Base-by-base conservation (phyloP, 2,888 invertebrate species). In the Diarsia brunnea region DNA sequence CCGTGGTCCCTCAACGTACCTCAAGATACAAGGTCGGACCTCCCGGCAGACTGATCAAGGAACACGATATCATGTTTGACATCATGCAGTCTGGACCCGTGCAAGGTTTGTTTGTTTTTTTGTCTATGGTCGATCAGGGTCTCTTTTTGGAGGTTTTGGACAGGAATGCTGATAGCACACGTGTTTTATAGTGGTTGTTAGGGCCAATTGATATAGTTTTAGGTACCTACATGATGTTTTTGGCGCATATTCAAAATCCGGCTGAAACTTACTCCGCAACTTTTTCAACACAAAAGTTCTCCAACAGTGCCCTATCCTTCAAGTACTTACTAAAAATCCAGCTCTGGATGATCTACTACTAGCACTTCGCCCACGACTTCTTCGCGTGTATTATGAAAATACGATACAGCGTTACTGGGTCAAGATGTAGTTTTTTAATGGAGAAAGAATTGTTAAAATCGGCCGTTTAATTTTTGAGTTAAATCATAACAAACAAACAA, bases 81-180 rank as follows among this genome's bases (percentile, higher is more conserved):
- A 99, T 99, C 70, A 97, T 98, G 94, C 97, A 97, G 66, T 98
- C 98, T 63, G 99, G 99, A 65, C 99, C 99, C 1, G 99, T 99
- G 1, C 99, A 99, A 82, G 93, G 93, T 93, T 21, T 77, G 90
- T 87, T 12, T 49, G 8, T 11, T 61, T 19, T 58, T 8, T n/a
- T 63, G 78, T 31, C 0, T 19, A 16, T n/a, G 4, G 5, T 43
- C 14, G 24, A 5, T 21, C 4, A 16, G 4, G 16, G n/a, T 11
- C 0, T 45, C 16, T 24, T 45, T 27, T n/a, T 45, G 16, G 19
- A 45, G 21, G n/a, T 53, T 49, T 66, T 21, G 47, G 14, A 47
- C 24, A 38, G 2, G 8, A 27, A n/a, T n/a, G 10, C 21, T 51
- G 21, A 51, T 10, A 19, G 19, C 21, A 51, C 21, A 10, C 47